A percentile compares a stretch with the other conserved stretches of the same genome.
Evolutionary conservation across 2,888 invertebrate species (phyloP).

Genomic region (Xanthorhoe spadicearia): DNA sequence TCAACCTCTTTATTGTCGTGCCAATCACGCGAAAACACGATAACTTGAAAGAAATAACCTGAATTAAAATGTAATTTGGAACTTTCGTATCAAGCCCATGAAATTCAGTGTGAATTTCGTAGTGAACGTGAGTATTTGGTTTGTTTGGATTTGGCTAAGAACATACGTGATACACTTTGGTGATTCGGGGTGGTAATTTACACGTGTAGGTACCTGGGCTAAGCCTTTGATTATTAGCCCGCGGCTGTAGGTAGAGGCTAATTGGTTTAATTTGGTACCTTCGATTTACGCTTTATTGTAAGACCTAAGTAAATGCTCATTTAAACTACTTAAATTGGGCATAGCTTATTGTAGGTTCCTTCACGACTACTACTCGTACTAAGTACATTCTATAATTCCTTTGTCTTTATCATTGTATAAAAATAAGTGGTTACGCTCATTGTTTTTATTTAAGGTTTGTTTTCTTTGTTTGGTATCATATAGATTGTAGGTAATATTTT

Average conservation of each 20-base stretch:
- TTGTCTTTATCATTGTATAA: too few relatives aligned
- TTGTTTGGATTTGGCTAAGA: conserved; percentile 19
- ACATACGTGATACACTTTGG: conserved; percentile 13
- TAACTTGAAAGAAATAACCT: conserved; percentile 41
- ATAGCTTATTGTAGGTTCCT: not conserved
- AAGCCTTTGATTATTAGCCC: conserved; percentile 29
- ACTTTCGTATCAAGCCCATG: conserved; percentile 28
- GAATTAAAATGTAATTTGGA: conserved; percentile 43
- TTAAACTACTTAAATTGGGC: not conserved
- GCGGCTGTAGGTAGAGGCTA: conserved; percentile 13
- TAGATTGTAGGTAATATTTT: too few relatives aligned
- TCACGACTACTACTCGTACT: not conserved
- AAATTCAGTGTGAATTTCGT: conserved; percentile 35
- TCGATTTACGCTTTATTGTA: conserved; percentile 32
- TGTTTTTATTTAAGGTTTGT: too few relatives aligned
- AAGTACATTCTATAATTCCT: too few relatives aligned
- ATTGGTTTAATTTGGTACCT: conserved; percentile 31
- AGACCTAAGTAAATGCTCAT: not conserved
- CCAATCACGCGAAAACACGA: conserved; percentile 43
- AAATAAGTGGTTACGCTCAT: too few relatives aligned
- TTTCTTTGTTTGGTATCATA: too few relatives aligned
- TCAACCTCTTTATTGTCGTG: conserved; percentile 38
- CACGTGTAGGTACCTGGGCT: conserved; percentile 25
- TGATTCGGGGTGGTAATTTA: conserved; percentile 30
- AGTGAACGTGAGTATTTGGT: conserved; percentile 43